Evolutionary conservation across 2,888 invertebrate species (phyloP), one percentile per base, ranked within the genome.

Genomic region (Calephelis perditalis): DNA sequence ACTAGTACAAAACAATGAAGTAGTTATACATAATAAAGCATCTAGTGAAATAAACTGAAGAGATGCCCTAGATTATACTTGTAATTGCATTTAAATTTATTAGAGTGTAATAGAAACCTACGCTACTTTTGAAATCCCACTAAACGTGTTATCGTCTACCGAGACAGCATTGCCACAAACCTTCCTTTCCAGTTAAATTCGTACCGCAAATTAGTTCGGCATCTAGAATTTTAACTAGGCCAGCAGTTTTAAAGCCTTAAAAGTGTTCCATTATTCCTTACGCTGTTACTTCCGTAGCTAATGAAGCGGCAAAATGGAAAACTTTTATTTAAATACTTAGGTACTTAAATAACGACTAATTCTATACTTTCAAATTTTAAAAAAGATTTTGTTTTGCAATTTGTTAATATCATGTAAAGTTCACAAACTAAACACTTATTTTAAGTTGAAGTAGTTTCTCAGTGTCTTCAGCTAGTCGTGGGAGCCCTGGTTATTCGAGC

Each of bases 121-220:
- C 52, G 52, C 52, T 54, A 54, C 35, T 54, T 54, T 36, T 54
- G 52, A 54, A 36, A 54, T 54, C 52, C 52, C 52, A 54, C 52
- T 36, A 36, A 36, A 54, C 52, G 52, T 36, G 52, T 54, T 54
- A 54, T 54, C 36, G 26, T 26, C 26, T 26, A 26, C 26, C 26
- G 26, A 54, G 52, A 54, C 52, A 54, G 52, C 52, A 9, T 10
- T 10, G 36, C 46, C 46, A 35, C 59, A 55, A 55, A 36, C 52
- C 54, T 12, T 44, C 59, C 59, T 59, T 59, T 59, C 55, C 45
- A 59, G 59, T 59, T 55, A 59, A 45, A 43, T 36, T 45, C 36
- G 57, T 36, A 55, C 35, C 44, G 59, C 55, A 59, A 59, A 59
- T 59, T 55, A 54, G 59, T 54, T 45, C 36, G 36, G 45, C 46